A percentile compares a stretch with the other conserved stretches of the same genome.
These are phyloP conservation scores for Gila orcuttii DNA, from an alignment of 2,113 vertebrate species.

Conservation along the genomic window DNA sequence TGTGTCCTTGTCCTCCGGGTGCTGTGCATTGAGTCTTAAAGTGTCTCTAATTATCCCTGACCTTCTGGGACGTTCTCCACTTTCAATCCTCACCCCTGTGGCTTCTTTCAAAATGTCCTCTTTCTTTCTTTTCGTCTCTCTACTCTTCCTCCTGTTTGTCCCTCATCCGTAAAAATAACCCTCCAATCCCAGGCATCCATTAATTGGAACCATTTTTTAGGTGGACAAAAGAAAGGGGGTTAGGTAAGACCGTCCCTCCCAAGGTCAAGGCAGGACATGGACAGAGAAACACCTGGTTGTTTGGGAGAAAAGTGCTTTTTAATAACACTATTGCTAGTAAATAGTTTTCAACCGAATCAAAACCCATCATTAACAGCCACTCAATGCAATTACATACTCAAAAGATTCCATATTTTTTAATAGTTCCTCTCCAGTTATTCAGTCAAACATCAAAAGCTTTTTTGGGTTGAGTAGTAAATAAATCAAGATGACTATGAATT, in stretches of 20 bases:
- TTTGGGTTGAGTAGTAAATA: background rate
- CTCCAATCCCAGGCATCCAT: slow-evolving; percentile 59
- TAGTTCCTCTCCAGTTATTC: slow-evolving; percentile 26
- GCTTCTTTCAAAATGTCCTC: slow-evolving; percentile 56
- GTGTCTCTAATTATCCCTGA: slow-evolving; percentile 83
- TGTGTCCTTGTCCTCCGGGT: slow-evolving; percentile 63
- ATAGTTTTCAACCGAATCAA: slow-evolving; percentile 66
- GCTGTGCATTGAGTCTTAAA: slow-evolving; percentile 72
- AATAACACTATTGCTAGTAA: slow-evolving; percentile 58
- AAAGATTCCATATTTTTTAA: slow-evolving; percentile 35
- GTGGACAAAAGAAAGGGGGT: slow-evolving; percentile 62
- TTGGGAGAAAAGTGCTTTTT: slow-evolving; percentile 40
- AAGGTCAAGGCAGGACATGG: slow-evolving; percentile 74
- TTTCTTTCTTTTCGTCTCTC: slow-evolving; percentile 48
- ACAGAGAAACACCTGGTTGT: slow-evolving; percentile 63
- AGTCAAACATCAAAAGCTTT: slow-evolving; percentile 6
- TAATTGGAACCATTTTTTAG: slow-evolving; percentile 74
- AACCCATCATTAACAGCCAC: slow-evolving; percentile 60
- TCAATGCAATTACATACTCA: slow-evolving; percentile 42
- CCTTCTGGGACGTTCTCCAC: slow-evolving; percentile 73
- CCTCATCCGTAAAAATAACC: slow-evolving; percentile 67
- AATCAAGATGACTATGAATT: slow-evolving; percentile 8
- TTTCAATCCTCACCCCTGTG: slow-evolving; percentile 64
- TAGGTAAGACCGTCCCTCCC: slow-evolving; percentile 46
- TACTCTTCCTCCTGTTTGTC: slow-evolving; percentile 59